phyloP scores from a whole-genome alignment of 2,797 vertebrate species.

The Eremophila alpestris region DNA sequence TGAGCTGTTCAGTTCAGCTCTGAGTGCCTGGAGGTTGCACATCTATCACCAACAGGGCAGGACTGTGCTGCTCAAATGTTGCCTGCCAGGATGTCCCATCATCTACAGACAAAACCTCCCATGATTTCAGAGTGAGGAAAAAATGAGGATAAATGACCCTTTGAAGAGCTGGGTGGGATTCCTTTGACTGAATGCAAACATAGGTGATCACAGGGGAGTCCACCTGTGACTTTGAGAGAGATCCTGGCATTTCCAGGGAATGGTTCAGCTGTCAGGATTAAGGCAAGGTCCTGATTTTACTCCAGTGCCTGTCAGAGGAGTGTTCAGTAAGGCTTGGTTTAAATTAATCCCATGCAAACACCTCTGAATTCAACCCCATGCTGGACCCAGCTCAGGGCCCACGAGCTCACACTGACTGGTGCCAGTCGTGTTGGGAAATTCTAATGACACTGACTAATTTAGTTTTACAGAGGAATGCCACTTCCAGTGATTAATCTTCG shows the following conservation, averaged over 20 bases:
- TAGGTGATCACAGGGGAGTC: accelerated
- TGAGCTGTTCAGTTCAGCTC: background rate
- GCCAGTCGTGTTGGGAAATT: background rate
- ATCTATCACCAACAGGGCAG: background rate
- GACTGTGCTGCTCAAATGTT: accelerated
- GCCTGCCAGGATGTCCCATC: background rate
- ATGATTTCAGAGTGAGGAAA: background rate
- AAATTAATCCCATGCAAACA: background rate
- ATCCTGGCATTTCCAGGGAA: background rate
- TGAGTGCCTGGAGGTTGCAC: background rate
- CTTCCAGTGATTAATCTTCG: background rate
- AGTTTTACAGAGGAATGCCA: background rate
- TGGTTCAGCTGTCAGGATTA: background rate
- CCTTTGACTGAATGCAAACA: background rate
- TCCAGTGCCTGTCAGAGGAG: background rate
- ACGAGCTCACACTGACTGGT: background rate
- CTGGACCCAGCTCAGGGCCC: background rate
- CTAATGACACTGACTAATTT: background rate
- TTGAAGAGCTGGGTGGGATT: background rate
- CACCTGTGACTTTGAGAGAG: background rate
- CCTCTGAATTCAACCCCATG: background rate
- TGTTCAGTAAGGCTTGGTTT: background rate
- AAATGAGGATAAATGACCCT: background rate
- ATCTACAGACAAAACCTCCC: background rate
- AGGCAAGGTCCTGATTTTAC: background rate